Conservation (phyloP, 2,113 vertebrate genomes). For the Trochalopteron elliotii region DNA sequence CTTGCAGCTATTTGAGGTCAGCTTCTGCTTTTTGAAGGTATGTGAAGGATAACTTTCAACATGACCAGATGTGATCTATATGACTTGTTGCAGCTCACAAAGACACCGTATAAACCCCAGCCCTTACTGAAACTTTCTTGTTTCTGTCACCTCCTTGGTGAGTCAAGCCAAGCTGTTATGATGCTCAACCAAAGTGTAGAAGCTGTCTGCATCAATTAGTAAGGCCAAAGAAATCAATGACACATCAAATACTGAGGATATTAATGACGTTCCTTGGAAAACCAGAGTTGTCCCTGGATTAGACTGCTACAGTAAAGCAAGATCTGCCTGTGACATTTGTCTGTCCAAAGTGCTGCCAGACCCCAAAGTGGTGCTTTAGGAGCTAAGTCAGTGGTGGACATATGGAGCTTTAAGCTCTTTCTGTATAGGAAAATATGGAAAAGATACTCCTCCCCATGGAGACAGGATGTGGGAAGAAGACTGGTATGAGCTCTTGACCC, state of each 20-base stretch:
- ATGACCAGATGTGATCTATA: fast-evolving
- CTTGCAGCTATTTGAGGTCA: fast-evolving
- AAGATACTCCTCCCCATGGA: background rate
- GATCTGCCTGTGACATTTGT: background rate
- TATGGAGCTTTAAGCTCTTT: background rate
- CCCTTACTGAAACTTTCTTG: background rate
- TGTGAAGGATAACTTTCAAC: background rate
- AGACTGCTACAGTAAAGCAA: background rate
- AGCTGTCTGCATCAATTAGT: background rate
- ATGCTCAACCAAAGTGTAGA: background rate
- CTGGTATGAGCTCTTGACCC: background rate
- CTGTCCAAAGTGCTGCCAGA: background rate
- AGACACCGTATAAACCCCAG: fast-evolving
- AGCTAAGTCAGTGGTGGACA: background rate
- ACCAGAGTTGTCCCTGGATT: background rate
- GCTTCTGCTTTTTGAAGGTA: background rate
- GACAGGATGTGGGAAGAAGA: background rate
- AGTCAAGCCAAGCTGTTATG: background rate
- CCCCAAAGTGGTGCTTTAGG: fast-evolving
- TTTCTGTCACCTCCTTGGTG: background rate
- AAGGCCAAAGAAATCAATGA: background rate
- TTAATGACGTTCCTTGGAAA: background rate
- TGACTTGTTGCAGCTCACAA: background rate
- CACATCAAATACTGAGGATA: background rate
- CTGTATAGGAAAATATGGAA: background rate